phyloP scores from a whole-genome alignment of 2,888 invertebrate genomes.

The Tinea pellionella region DNA sequence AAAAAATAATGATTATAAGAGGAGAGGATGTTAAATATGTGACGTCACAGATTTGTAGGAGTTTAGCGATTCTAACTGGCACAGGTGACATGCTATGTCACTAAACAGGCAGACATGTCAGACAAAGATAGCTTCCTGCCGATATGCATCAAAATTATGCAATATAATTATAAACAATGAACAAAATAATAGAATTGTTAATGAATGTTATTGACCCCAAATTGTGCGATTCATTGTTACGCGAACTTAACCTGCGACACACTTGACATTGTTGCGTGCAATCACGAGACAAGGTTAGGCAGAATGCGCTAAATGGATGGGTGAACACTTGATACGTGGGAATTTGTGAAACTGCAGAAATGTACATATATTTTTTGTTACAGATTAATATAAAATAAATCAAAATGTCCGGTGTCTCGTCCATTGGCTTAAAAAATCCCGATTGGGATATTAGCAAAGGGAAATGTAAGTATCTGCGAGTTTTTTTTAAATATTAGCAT shows the following conservation, averaged over 20 bases:
- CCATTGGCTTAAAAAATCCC: constrained; percentile 28
- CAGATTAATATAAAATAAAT: not conserved
- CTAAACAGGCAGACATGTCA: no score
- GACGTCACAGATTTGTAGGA: no score
- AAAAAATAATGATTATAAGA: no score
- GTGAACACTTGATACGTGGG: not conserved
- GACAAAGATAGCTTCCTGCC: no score
- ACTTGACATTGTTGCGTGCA: constrained; percentile 1
- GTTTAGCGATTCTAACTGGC: no score
- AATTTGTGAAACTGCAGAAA: not conserved
- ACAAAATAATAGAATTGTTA: not conserved
- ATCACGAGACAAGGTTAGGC: no score
- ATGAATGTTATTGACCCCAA: not conserved
- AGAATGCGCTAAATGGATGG: not conserved
- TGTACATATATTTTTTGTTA: not conserved
- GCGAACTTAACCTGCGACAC: not conserved
- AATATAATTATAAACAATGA: not conserved
- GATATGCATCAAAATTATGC: not conserved
- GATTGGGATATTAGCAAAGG: constrained; percentile 39
- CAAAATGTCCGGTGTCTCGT: constrained; percentile 27
- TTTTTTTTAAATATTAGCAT: not conserved
- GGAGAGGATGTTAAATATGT: no score
- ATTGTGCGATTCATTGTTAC: not conserved
- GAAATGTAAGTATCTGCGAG: constrained; percentile 33
- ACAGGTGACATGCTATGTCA: no score